Base-by-base conservation (phyloP, 2,888 invertebrate genomes). In the Pimpla rufipes region DNA sequence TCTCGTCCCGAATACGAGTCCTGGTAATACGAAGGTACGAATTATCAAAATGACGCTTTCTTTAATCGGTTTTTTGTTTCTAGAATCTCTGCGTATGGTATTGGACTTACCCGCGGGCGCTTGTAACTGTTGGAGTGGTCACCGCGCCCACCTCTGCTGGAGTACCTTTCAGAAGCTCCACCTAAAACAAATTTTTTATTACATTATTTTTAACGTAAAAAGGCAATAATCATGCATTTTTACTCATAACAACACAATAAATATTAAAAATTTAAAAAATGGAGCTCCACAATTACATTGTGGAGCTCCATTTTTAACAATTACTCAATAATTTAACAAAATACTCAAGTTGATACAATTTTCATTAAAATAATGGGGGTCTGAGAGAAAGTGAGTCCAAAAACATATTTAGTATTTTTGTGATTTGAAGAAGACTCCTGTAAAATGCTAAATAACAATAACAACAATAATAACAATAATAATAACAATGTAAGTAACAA, bases 51-150 rank as follows among this genome's bases (percentile, higher is more conserved):
- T 3, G 52, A 55, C 11, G 16, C 10, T 16, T n/a, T 35, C 18
- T 10, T 42, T 37, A 1, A 50, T 18, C 1, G 10, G 21, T 50
- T 42, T 42, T n/a, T 40, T 59, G 5, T n/a, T 47, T n/a, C 13
- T n/a, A 35, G 35, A 62, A 47, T 42, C 18, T 40, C 42, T 11
- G 8, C 4, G 5, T 42, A 3, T 0, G 5, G 18, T 40, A 62
- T 64, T 8, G 18, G 45, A 45, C 89, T 88, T 87, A 92, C 92
- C n/a, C 92, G 88, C 85, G 90, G 91, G 74, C 92, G 88, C 84
- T 92, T 92, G 75, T 92, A 92, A 85, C 86, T 91, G 76, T 92
- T 92, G 10, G 91, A 90, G 83, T 92, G 91, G 77, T 92, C 92
- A 13, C 92, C 92, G 67, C 92, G 85, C 68, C 91, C 90, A 23